Conservation (phyloP, 2,113 vertebrate genomes). For the Tragelaphus buxtoni region DNA sequence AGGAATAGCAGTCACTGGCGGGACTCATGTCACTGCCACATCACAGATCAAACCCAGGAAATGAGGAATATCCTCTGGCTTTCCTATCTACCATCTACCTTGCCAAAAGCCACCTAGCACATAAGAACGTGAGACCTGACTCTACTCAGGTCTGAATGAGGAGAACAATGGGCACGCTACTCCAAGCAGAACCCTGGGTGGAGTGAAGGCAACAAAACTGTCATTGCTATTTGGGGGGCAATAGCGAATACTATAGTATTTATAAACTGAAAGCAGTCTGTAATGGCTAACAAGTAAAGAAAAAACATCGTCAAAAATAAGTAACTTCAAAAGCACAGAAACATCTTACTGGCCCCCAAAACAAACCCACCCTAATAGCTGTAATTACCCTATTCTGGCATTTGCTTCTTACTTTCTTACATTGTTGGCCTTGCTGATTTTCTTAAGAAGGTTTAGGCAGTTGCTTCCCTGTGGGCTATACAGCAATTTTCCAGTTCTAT, state of each 20-base stretch:
- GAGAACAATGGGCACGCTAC: background rate
- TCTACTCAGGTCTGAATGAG: background rate
- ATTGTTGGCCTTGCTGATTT: background rate
- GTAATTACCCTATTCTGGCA: background rate
- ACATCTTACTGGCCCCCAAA: background rate
- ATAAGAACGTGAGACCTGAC: background rate
- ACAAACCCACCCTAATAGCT: background rate
- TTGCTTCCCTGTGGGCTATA: conserved; percentile 21
- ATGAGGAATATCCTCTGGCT: background rate
- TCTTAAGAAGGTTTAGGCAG: background rate
- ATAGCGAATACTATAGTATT: background rate
- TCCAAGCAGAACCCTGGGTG: background rate
- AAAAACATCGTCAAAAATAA: background rate
- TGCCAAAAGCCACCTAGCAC: background rate
- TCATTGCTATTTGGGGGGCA: background rate
- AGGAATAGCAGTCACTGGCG: conserved; percentile 10
- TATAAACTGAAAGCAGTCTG: background rate
- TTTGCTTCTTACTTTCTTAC: conserved; percentile 21
- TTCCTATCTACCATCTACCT: background rate
- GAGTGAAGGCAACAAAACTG: background rate
- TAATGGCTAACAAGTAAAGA: background rate
- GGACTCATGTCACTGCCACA: background rate
- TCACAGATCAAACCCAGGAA: conserved; percentile 17
- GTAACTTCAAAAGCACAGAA: background rate
- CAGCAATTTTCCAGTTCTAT: conserved; percentile 34